Evolutionary conservation across 2,113 vertebrate genomes (phyloP).

Genomic region (Pseudorasbora parva): DNA sequence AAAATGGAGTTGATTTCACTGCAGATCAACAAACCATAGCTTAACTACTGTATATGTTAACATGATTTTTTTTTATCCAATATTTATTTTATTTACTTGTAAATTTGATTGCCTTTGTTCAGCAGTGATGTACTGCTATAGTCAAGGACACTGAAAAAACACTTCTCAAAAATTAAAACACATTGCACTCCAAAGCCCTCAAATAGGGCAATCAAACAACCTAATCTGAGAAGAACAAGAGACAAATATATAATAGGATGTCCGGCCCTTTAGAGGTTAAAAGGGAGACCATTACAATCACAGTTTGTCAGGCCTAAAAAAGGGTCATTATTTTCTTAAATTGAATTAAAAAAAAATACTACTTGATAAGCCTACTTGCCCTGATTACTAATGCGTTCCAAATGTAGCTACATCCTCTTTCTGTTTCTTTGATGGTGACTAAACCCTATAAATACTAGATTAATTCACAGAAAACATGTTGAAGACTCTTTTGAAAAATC

Average conservation of each 20-base stretch:
- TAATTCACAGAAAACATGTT: not conserved
- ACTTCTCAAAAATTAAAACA: not conserved
- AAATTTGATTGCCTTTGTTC: not conserved
- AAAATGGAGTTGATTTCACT: not conserved
- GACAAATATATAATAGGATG: not conserved
- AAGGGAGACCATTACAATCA: not conserved
- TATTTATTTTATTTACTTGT: not conserved
- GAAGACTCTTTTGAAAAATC: not conserved
- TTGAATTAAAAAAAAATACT: no score
- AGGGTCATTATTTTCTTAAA: not conserved
- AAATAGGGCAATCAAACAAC: slow-evolving; percentile 23
- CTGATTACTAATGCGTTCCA: not conserved
- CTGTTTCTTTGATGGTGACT: not conserved
- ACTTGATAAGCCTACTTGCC: not conserved
- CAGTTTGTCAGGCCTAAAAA: not conserved
- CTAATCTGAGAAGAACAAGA: not conserved
- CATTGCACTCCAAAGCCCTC: not conserved
- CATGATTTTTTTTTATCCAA: not conserved
- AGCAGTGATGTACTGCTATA: not conserved
- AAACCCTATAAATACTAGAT: not conserved
- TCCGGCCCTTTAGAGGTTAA: not conserved
- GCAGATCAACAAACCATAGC: not conserved
- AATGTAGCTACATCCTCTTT: not conserved
- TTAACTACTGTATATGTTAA: not conserved
- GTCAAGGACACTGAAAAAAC: not conserved